These are phyloP conservation scores for Philaenus spumarius DNA, from an alignment of 1,140 invertebrate species.

Conservation along the genomic window DNA sequence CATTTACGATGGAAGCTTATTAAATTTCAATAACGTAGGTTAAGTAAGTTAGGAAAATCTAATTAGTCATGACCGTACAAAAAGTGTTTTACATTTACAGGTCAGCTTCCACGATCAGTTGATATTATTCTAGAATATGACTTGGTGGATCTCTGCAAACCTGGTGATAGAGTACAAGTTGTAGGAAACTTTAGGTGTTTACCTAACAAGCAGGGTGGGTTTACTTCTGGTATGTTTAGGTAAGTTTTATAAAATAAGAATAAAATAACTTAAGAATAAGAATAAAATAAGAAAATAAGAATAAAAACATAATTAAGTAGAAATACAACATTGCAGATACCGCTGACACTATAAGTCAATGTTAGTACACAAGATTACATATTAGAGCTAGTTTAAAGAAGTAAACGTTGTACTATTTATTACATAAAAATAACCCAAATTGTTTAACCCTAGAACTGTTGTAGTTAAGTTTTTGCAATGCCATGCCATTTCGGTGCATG, in stretches of 20 bases:
- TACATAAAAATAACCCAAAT: too few relatives aligned
- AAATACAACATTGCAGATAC: too few relatives aligned
- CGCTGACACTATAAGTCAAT: too few relatives aligned
- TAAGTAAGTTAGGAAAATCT: too few relatives aligned
- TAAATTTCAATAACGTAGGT: neutral
- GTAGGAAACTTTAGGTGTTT: slow-evolving; percentile 92
- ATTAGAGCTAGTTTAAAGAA: too few relatives aligned
- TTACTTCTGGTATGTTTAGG: slow-evolving; percentile 90
- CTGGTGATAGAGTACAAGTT: slow-evolving; percentile 93
- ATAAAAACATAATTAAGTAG: too few relatives aligned
- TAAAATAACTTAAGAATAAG: neutral
- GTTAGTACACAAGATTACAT: too few relatives aligned
- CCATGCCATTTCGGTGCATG: too few relatives aligned
- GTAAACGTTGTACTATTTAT: too few relatives aligned
- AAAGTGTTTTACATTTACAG: slow-evolving; percentile 28
- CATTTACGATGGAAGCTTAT: neutral
- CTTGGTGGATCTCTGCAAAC: slow-evolving; percentile 92
- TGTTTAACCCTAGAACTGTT: too few relatives aligned
- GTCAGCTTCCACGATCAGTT: slow-evolving; percentile 89
- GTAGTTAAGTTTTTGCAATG: too few relatives aligned
- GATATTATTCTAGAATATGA: slow-evolving; percentile 96
- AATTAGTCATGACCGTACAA: too few relatives aligned
- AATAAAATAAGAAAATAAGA: neutral
- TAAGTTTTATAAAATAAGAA: slow-evolving; percentile 37
- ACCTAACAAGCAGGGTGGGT: slow-evolving; percentile 88